Conservation (phyloP, 1,140 invertebrate genomes). For the Globodera rostochiensis region DNA sequence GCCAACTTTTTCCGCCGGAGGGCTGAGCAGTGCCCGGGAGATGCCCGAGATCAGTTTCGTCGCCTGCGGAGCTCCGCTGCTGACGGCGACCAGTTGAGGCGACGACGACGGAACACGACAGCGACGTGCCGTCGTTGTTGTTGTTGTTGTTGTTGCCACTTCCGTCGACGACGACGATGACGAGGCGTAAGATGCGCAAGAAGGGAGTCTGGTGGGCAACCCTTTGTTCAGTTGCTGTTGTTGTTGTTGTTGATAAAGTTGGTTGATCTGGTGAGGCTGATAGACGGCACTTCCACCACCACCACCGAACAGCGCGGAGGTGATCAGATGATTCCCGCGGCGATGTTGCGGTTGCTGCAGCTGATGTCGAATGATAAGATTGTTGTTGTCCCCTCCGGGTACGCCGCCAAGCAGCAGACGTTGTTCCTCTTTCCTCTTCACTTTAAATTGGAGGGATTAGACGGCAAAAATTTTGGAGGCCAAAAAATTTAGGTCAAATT, state of each 20-base stretch:
- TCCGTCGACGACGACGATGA: neutral
- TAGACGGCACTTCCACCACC: neutral
- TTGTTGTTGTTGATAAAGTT: neutral
- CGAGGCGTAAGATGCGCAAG: no score
- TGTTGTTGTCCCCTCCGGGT: no score
- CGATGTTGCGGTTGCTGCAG: neutral
- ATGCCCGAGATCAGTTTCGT: neutral
- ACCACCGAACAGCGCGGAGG: neutral
- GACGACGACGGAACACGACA: neutral
- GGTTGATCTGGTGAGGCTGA: neutral
- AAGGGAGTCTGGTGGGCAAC: neutral
- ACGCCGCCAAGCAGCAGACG: no score
- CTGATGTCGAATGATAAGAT: neutral
- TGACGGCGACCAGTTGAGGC: neutral
- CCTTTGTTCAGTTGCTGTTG: neutral
- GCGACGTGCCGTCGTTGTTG: neutral
- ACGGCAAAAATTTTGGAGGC: neutral
- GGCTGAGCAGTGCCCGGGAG: neutral
- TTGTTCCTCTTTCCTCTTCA: neutral
- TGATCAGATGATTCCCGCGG: neutral
- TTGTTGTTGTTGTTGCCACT: no score
- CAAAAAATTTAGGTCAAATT: slow-evolving; percentile 1
- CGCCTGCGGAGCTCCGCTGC: neutral
- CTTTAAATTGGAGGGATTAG: neutral
- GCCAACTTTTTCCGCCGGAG: neutral